Evolutionary conservation across 2,888 invertebrate species (phyloP).

Genomic region (Drosophila villosipedis): DNA sequence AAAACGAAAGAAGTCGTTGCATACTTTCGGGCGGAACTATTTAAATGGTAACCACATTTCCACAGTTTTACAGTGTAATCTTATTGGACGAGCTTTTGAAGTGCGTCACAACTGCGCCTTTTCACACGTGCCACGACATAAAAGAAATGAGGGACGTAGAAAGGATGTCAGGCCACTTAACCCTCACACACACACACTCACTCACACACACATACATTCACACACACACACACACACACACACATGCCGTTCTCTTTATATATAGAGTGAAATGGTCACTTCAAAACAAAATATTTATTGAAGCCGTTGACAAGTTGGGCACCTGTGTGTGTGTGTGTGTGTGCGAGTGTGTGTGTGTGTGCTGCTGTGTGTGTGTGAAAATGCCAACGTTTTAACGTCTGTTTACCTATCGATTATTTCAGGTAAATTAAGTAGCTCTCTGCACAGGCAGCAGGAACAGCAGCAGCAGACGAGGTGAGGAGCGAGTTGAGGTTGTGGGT

Average conservation of each 20-base stretch:
- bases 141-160: conserved; percentile 6
- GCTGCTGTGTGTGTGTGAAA: conserved; percentile 59
- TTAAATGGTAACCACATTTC: conserved; percentile 27
- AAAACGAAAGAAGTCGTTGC: conserved; percentile 25
- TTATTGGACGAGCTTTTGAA: conserved; percentile 9
- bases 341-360: neutral
- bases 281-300: conserved; percentile 80
- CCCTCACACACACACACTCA: conserved; percentile 33
- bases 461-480: conserved; percentile 6
- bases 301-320: conserved; percentile 66
- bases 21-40: conserved; percentile 52
- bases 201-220: conserved; percentile 11
- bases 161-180: conserved; percentile 61
- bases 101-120: conserved; percentile 55
- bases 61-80: conserved; percentile 41
- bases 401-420: conserved; percentile 83
- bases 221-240: conserved; percentile 3
- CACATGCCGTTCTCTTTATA: conserved; percentile 11
- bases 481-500: conserved; percentile 23
- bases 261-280: conserved; percentile 55
- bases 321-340: neutral
- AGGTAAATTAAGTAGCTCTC: conserved; percentile 82
- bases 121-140: conserved; percentile 66
- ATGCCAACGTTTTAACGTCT: conserved; percentile 79
- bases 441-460: conserved; percentile 38